These are phyloP conservation scores for Argyrosomus japonicus DNA, from an alignment of 2,113 vertebrate genomes.

Conservation along the genomic window DNA sequence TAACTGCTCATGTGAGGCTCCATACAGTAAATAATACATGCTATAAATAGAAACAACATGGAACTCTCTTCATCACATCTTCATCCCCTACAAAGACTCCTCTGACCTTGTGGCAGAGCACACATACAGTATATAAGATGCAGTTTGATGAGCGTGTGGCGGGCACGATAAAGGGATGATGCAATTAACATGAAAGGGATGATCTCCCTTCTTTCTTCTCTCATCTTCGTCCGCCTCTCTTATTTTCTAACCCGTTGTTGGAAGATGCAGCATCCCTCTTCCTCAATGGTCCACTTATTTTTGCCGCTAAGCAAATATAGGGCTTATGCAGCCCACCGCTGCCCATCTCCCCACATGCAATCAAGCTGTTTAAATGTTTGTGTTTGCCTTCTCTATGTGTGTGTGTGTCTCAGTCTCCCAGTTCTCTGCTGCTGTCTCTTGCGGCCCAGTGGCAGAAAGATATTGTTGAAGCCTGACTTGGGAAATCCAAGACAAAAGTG, in stretches of 20 bases:
- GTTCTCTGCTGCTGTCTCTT: conserved; percentile 34
- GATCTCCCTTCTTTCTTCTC: conserved; percentile 12
- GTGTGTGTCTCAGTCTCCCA: conserved; percentile 36
- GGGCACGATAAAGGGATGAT: conserved; percentile 54
- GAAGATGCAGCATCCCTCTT: conserved; percentile 38
- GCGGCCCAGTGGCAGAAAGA: conserved; percentile 35
- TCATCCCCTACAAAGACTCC: not conserved
- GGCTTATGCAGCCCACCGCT: conserved; percentile 51
- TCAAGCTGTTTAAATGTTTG: conserved; percentile 80
- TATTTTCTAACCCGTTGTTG: conserved; percentile 29
- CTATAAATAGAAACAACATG: not conserved
- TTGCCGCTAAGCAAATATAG: conserved; percentile 65
- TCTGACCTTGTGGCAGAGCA: conserved; percentile 60
- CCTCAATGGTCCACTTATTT: conserved; percentile 63
- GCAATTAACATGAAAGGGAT: conserved; percentile 67
- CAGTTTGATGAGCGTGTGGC: conserved; percentile 56
- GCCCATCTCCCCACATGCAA: conserved; percentile 57
- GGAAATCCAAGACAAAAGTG: conserved; percentile 41
- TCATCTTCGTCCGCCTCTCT: conserved; percentile 28
- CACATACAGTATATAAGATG: conserved; percentile 29
- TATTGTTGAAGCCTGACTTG: conserved; percentile 46
- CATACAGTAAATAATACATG: not conserved
- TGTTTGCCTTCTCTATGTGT: conserved; percentile 42
- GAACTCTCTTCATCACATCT: not conserved
- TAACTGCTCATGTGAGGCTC: not conserved